Base-by-base conservation (phyloP, 2,113 vertebrate species). In the Telmatochromis sp. region DNA sequence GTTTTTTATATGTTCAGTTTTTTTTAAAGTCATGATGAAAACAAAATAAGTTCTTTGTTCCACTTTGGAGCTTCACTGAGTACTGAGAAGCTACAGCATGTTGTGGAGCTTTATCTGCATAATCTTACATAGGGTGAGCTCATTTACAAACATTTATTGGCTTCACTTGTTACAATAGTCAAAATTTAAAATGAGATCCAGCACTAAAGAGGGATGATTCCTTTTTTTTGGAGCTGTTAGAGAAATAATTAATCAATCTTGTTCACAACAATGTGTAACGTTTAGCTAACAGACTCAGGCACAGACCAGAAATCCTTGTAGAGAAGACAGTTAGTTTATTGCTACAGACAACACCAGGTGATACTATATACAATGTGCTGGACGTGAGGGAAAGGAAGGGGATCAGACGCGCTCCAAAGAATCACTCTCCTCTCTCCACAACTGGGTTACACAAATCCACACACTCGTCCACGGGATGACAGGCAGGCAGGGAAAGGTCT, bases 351-450 rank as follows among this genome's bases (percentile, higher is more conserved):
- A 58, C 0, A 58, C 54, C 54, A 57, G 54, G 54, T 57, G 21
- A 26, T 57, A 5, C 54, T 57, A 26, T 26, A 57, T 58, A 58
- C 1, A 58, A 58, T 0, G 1, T 15, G 55, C 26, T 58, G 26
- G 13, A 5, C 1, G 0, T 28, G 55, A 28, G 23, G 55, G 55
- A 28, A 58, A 58, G 8, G 57, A 31, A 31, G 1, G 26, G 57
- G 57, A 58, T 58, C 57, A 58, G 57, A 58, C 3, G 0, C 1
- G 3, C 26, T 60, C 8, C 26, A 17, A 60, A 60, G 57, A 60
- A 0, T 60, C 57, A 58, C 57, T 31, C 0, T 58, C 26, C 57
- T 60, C 57, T 31, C 55, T 60, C 57, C 57, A 60, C 14, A 60
- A 3, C 57, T 17, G 57, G 8, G 5, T 60, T 60, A 60, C 57